A percentile compares a stretch with the other conserved stretches of the same genome.
Conservation (phyloP, 2,113 vertebrate species). For the Myrmecobius fasciatus region DNA sequence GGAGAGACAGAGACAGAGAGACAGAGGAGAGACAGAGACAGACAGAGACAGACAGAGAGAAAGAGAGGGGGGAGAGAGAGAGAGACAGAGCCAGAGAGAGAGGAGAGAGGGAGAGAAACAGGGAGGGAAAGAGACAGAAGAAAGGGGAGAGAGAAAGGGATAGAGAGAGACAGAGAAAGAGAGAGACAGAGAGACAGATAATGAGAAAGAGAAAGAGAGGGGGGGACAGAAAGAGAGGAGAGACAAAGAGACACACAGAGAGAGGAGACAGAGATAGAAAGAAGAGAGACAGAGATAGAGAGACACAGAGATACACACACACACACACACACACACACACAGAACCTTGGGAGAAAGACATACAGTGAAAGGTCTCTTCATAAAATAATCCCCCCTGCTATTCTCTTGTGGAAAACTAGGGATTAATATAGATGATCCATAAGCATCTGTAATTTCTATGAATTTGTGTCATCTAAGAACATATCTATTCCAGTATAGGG, state of each 20-base stretch:
- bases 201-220: no score
- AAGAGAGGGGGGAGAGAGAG: background rate
- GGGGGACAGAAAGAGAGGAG: no score
- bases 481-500: background rate
- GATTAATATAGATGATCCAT: background rate
- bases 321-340: no score
- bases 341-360: background rate
- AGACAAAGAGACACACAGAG: no score
- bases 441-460: background rate
- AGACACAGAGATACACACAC: no score
- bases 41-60: background rate
- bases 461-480: background rate
- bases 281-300: background rate
- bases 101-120: background rate
- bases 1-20: no score
- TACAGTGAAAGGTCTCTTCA: background rate
- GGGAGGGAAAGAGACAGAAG: background rate
- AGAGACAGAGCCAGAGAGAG: background rate
- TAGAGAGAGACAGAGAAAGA: background rate
- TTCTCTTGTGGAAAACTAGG: background rate
- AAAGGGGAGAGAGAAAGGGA: background rate
- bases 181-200: background rate
- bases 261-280: background rate
- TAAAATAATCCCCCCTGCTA: background rate
- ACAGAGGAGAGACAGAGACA: background rate